Evolutionary conservation across 2,888 invertebrate species (phyloP).

Genomic region (Tetranychus truncatus): DNA sequence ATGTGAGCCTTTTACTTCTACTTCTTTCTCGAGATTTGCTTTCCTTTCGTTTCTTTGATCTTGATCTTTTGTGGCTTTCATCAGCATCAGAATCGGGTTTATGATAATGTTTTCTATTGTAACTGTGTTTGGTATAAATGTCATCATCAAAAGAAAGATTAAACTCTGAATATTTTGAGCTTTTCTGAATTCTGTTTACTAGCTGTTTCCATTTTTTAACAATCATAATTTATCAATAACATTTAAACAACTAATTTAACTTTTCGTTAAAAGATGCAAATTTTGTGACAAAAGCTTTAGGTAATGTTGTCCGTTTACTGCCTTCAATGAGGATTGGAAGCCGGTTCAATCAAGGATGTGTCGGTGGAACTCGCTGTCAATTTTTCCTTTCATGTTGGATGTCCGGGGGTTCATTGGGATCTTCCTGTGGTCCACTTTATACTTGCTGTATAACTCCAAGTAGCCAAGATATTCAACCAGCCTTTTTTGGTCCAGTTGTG

Average conservation of each 20-base stretch:
- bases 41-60: not conserved
- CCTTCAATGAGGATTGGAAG: conserved; percentile 21
- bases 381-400: conserved; percentile 28
- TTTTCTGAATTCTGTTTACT: too few relatives aligned
- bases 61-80: not conserved
- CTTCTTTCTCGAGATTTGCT: not conserved
- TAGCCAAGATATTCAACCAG: conserved; percentile 33
- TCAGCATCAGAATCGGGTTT: not conserved
- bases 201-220: too few relatives aligned
- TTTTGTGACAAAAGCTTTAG: conserved; percentile 20
- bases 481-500: conserved; percentile 50
- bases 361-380: conserved; percentile 26
- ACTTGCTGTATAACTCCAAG: conserved; percentile 26
- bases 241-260: too few relatives aligned
- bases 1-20: not conserved
- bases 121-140: too few relatives aligned
- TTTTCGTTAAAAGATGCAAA: conserved; percentile 5
- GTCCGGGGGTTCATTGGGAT: conserved; percentile 27
- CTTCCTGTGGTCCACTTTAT: conserved; percentile 27
- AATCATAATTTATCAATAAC: too few relatives aligned
- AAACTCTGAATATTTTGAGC: too few relatives aligned
- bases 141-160: too few relatives aligned
- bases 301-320: conserved; percentile 22
- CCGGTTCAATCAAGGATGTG: conserved; percentile 20
- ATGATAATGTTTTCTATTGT: too few relatives aligned